phyloP scores from a whole-genome alignment of 2,888 invertebrate species.

The Agonum fuliginosum region DNA sequence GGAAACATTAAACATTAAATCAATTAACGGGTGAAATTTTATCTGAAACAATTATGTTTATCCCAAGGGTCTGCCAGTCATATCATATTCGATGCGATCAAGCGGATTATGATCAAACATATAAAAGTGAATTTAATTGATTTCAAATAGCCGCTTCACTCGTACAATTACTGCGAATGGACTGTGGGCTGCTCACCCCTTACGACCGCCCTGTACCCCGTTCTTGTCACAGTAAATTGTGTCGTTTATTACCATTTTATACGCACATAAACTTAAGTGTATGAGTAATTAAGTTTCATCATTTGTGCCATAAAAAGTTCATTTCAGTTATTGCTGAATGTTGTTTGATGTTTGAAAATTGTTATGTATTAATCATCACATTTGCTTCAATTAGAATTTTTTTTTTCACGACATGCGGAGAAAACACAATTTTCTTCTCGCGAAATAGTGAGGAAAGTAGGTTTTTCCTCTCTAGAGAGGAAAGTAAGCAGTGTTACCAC shows the following conservation, averaged over 20 bases:
- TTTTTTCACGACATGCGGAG: no score
- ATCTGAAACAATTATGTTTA: conserved; percentile 42
- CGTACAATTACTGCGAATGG: conserved; percentile 43
- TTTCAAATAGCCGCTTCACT: conserved; percentile 43
- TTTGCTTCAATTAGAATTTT: no score
- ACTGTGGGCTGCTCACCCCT: no score
- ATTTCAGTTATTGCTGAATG: conserved; percentile 25
- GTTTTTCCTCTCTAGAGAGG: no score
- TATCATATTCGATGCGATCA: conserved; percentile 38
- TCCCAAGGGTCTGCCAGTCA: conserved; percentile 21
- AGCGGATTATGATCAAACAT: conserved; percentile 46
- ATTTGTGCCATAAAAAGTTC: conserved; percentile 38
- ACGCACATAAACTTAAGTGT: conserved; percentile 52
- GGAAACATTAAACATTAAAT: conserved; percentile 10
- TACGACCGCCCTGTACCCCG: neutral
- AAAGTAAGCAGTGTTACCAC: no score
- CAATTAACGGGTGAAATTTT: conserved; percentile 13
- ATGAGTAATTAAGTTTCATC: conserved; percentile 50
- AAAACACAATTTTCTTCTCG: no score
- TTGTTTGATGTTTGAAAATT: neutral
- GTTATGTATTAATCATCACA: no score
- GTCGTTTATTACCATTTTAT: conserved; percentile 45
- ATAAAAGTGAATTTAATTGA: conserved; percentile 47
- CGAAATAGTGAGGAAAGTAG: no score
- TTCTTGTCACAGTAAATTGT: conserved; percentile 38